These are phyloP conservation scores for Augiades crinisus DNA, from an alignment of 2,888 invertebrate genomes.

Conservation along the genomic window DNA sequence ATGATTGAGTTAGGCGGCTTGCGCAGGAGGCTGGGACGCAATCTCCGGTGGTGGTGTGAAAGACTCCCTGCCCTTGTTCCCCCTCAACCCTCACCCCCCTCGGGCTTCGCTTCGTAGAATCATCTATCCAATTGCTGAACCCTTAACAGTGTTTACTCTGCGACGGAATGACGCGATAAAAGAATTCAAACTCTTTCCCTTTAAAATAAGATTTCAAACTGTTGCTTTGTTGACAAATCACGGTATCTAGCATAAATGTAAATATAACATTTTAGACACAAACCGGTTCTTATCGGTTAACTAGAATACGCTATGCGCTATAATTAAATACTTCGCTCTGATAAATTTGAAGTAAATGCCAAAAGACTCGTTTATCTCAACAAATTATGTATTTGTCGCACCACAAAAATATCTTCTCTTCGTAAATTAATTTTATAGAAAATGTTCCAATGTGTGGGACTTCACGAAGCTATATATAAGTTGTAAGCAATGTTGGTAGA, in stretches of 20 bases:
- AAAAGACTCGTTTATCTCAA: neutral
- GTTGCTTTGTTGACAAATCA: neutral
- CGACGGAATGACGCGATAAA: conserved; percentile 32
- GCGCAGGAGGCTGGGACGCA: conserved; percentile 72
- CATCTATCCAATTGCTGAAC: conserved; percentile 5
- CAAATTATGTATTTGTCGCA: neutral
- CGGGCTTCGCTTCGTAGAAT: conserved; percentile 26
- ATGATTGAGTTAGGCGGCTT: conserved; percentile 74
- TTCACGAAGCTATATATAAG: neutral
- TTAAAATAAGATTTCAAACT: neutral
- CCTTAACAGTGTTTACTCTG: conserved; percentile 5
- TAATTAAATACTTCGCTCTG: neutral
- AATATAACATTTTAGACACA: neutral
- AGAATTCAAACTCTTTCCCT: conserved; percentile 42
- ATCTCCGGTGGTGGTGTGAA: conserved; percentile 65
- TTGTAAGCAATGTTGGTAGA: neutral
- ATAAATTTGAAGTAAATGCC: neutral
- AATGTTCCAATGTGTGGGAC: neutral
- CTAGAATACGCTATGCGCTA: neutral
- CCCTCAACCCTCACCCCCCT: conserved; percentile 30
- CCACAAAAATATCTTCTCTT: neutral
- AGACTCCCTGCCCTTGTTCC: conserved; percentile 34
- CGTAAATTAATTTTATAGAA: neutral
- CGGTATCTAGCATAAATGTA: neutral
- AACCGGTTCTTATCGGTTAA: neutral